Evolutionary conservation across 2,888 invertebrate genomes (phyloP).

Genomic region (Periphyllus acericola): DNA sequence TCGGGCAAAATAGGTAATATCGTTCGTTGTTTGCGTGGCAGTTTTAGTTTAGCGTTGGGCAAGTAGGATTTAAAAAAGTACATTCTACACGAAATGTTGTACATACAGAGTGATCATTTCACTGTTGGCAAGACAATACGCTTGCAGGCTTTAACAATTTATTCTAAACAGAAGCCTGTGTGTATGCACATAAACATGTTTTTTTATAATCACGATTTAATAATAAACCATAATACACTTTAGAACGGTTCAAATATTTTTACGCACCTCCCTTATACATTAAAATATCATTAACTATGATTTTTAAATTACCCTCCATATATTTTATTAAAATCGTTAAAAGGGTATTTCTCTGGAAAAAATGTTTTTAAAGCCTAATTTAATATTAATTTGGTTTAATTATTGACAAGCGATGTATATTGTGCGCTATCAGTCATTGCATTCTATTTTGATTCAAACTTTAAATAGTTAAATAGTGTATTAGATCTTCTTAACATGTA

Average conservation of each 20-base stretch:
- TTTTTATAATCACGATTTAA: background rate
- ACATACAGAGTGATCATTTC: slow-evolving; percentile 27
- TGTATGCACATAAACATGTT: background rate
- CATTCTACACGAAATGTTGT: background rate
- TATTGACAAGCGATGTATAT: background rate
- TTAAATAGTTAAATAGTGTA: background rate
- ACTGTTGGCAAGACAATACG: background rate
- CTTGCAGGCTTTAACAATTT: background rate
- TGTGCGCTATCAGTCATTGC: background rate
- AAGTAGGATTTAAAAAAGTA: slow-evolving; percentile 21
- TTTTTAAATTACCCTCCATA: background rate
- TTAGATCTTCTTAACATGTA: background rate
- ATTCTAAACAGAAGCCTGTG: background rate
- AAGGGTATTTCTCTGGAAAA: background rate
- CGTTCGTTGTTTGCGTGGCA: slow-evolving; percentile 19
- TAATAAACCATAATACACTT: background rate
- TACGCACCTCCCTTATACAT: background rate
- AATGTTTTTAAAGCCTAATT: background rate
- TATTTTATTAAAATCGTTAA: slow-evolving; percentile 12
- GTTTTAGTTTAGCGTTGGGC: slow-evolving; percentile 28
- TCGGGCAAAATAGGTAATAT: slow-evolving; percentile 50
- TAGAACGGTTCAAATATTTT: background rate
- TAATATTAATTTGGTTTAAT: background rate
- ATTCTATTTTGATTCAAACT: background rate
- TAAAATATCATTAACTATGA: background rate